Percentiles rank a stretch among this genome's conserved stretches.
Conservation (phyloP, 2,888 invertebrate genomes). For the Scaptomyza cyrtandrae region DNA sequence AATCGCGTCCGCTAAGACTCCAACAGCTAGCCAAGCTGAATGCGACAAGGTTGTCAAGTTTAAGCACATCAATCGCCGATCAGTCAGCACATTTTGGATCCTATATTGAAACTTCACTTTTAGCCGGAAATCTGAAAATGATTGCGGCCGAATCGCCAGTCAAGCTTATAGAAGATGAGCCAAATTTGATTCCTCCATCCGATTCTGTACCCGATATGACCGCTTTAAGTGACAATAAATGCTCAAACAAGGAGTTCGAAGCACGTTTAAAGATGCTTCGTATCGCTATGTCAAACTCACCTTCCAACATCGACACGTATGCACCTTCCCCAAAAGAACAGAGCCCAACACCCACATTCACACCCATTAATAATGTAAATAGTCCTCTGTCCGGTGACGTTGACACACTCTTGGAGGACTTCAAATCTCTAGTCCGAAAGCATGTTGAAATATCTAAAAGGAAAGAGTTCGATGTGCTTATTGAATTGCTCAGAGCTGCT, state of each 20-base stretch:
- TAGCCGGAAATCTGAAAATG: conserved; percentile 60
- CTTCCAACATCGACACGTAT: conserved; percentile 8
- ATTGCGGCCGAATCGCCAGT: conserved; percentile 62
- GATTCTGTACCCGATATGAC: neutral
- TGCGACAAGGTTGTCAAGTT: conserved; percentile 28
- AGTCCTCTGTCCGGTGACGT: conserved; percentile 8
- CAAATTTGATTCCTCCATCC: neutral
- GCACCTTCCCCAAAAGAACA: neutral
- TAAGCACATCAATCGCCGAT: conserved; percentile 33
- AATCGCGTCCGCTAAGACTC: conserved; percentile 21
- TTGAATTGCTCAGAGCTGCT: conserved; percentile 32
- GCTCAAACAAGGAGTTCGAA: conserved; percentile 57
- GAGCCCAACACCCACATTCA: neutral
- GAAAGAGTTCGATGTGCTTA: conserved; percentile 39
- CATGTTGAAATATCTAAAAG: conserved; percentile 45
- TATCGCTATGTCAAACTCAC: conserved; percentile 47
- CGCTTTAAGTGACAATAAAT: conserved; percentile 30
- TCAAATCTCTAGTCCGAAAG: conserved; percentile 38
- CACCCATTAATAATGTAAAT: neutral
- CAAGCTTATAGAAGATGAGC: conserved; percentile 61
- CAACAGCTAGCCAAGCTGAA: conserved; percentile 61
- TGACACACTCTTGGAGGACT: conserved; percentile 28
- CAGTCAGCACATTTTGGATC: conserved; percentile 1
- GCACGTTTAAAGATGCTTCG: conserved; percentile 56
- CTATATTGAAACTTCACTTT: conserved; percentile 35